Evolutionary conservation across 2,113 vertebrate genomes (phyloP), one percentile per base, ranked within the genome.

Genomic region (Ceyx melanurus): DNA sequence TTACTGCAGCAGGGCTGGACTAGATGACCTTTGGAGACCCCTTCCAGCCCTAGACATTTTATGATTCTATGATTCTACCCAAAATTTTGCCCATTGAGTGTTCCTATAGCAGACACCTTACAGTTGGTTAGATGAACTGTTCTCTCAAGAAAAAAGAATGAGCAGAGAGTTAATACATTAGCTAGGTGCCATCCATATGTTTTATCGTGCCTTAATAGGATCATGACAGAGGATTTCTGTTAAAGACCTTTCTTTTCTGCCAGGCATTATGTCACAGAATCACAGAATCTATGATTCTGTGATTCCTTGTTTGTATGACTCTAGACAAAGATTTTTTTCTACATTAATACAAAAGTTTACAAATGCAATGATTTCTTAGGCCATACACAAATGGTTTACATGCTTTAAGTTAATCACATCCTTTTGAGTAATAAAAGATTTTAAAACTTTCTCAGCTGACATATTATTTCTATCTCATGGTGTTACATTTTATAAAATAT

Each of bases 241-340:
- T 13, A 12, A 0, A 2, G 29, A 61, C 7, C 4, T 54, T 46
- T 43, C 29, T 51, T 45, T 45, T n/a, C 22, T 1, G 0, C 4
- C 11, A 61, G 11, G 4, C 13, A 31, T 48, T 82, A 33, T 15
- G 6, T 48, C 15, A 60, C 0, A 3, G 23, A 6, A 70, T 66
- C 16, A 50, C 9, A 37, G 37, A 37, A 37, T 37, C 37, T 37
- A 37, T 37, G 37, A 37, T 37, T 37, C 37, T 10, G 37, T 37
- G 37, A 37, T 64, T 86, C 43, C 18, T 14, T 10, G 3, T 26
- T 78, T 45, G 53, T 7, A 48, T 75, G 5, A 61, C 26, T 43
- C 14, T 15, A 56, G 8, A 40, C 7, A 77, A 77, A 56, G 15
- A 28, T 17, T 31, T 79, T 64, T 54, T 61, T 40, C 26, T 22